Base-by-base conservation (phyloP, 2,888 invertebrate genomes). In the Tuta absoluta region DNA sequence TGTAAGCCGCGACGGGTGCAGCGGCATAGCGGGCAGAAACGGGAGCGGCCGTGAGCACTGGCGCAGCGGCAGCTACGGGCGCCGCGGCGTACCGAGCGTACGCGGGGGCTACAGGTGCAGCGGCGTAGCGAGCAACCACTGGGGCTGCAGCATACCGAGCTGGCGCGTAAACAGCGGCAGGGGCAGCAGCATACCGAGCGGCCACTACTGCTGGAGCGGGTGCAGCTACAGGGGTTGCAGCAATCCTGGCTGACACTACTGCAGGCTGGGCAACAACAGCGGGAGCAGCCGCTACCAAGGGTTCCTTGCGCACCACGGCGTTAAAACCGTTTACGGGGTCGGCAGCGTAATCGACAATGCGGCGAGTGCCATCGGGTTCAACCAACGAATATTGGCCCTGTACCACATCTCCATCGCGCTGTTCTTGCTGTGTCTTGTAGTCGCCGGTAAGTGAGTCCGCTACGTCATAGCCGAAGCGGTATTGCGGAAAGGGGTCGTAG, bases 401-500 rank as follows among this genome's bases (percentile, higher is more conserved):
- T 4, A 93, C 93, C 11, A 93, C 73, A 68, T 93, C 93, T 49
- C 93, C 93, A 67, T 93, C 86, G 67, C 93, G 86, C 65, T 92
- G 87, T 72, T 93, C 93, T 37, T 78, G 79, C 71, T 88, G 91
- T 66, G 84, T 87, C 76, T 91, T 91, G 80, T 85, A 89, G 72
- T 91, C 91, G 0, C 91, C 91, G 64, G 91, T 89, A 60, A 90
- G 79, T 0, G 87, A 81, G 69, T 91, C 91, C 0, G 86, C 85
- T 19, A 91, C 91, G 53, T 85, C 78, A 71, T 91, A 91, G 48
- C 88, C 91, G 67, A 85, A 91, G 67, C 81, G 79, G 81, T 95
- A 94, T 76, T 93, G 93, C 0, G 94, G 94, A 59, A 88, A 76
- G 0, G 93, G 89, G 75, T 93, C 93, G 75, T 91, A 92, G 66